Evolutionary conservation across 2,797 vertebrate genomes (phyloP), one percentile per base, ranked within the genome.

Genomic region (Chelonia mydas): DNA sequence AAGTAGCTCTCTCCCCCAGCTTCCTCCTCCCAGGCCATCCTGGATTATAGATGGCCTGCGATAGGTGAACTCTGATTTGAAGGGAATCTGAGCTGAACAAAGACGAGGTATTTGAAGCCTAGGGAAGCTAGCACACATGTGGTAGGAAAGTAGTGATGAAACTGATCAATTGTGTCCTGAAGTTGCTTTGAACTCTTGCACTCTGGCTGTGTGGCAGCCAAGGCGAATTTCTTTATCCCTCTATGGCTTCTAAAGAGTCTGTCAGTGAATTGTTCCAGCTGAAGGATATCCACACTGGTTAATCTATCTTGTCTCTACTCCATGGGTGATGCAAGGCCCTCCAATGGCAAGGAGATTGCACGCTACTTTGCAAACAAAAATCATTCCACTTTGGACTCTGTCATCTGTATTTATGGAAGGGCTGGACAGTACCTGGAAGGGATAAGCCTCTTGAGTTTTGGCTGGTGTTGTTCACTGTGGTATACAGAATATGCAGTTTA

Each of bases 381-480:
- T 83, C 19, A 50, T 47, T n/a, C 81, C 37, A 78, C 80, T 53
- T 61, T 74, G 16, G 76, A 79, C 57, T 49, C 77, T 88, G 57
- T 11, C 37, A 55, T 15, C 41, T 0, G 0, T 31, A 51, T 37
- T 55, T 57, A 27, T 45, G 78, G 27, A 33, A 2, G 16, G 45
- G 3, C 50, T 80, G 90, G 41, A 31, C 45, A 85, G 33, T 1
- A 5, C 9, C 83, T 31, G 81, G 27, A 84, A 74, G 31, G 78
- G 57, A 79, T 82, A 82, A 41, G 79, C 11, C 3, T 82, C 31
- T 53, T 68, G 82, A 74, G 19, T 82, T 84, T 83, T 59, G 61
- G 17, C 23, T 49, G 47, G 37, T 31, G 37, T 65, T 54, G 47
- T 68, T 57, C 15, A 1, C 72, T 77, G 79, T 61, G 45, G 3